These are phyloP conservation scores for Quadriops clusia DNA, from an alignment of 2,888 invertebrate genomes.

Conservation along the genomic window DNA sequence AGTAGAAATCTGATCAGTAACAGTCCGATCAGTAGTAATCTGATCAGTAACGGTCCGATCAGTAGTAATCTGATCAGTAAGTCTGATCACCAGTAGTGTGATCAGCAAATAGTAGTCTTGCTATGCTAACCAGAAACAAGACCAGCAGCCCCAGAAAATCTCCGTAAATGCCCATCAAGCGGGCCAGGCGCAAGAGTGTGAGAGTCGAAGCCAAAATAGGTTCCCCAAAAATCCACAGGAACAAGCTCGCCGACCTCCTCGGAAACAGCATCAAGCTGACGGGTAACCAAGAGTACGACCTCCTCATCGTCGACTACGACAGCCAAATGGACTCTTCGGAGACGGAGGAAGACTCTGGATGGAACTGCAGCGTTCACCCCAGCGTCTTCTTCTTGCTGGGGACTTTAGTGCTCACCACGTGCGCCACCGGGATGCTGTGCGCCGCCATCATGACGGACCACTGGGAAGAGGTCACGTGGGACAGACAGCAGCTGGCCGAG, in stretches of 20 bases:
- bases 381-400: conserved; percentile 51
- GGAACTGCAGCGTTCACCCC: conserved; percentile 57
- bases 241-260: conserved; percentile 2
- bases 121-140: too few relatives aligned
- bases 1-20: too few relatives aligned
- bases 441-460: conserved; percentile 82
- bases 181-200: too few relatives aligned
- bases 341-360: conserved; percentile 43
- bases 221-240: neutral
- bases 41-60: too few relatives aligned
- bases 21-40: too few relatives aligned
- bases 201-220: neutral
- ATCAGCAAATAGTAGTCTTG: too few relatives aligned
- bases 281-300: conserved; percentile 33
- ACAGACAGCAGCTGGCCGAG: conserved; percentile 44
- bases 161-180: too few relatives aligned
- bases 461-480: conserved; percentile 83
- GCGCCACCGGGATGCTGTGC: conserved; percentile 70
- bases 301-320: conserved; percentile 33
- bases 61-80: too few relatives aligned
- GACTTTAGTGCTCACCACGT: conserved; percentile 56
- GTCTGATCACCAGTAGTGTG: too few relatives aligned
- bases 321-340: conserved; percentile 42
- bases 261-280: conserved; percentile 28
- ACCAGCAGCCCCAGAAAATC: too few relatives aligned